These are phyloP conservation scores for Drosophila melanosoma DNA, from an alignment of 2,888 invertebrate genomes.

Conservation along the genomic window DNA sequence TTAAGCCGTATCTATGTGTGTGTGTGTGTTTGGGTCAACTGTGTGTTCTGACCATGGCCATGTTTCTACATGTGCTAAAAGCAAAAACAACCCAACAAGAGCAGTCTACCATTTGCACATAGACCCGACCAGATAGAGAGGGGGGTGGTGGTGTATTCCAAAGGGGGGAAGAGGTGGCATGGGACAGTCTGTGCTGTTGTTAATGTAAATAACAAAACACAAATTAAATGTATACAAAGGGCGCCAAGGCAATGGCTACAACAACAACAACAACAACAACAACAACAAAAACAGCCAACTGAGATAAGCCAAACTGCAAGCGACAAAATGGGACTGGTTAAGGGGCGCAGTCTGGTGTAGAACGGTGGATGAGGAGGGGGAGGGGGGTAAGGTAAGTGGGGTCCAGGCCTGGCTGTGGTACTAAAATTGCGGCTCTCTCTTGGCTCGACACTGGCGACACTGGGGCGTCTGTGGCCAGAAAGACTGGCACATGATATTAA, in stretches of 20 bases:
- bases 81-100: slow-evolving; percentile 49
- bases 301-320: slow-evolving; percentile 73
- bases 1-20: slow-evolving; percentile 35
- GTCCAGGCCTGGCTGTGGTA: slow-evolving; percentile 1
- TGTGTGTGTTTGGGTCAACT: slow-evolving; percentile 50
- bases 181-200: slow-evolving; percentile 41
- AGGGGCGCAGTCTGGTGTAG: neutral
- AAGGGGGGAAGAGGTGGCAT: neutral
- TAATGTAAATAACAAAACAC: slow-evolving; percentile 84
- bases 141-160: neutral
- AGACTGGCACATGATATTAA: slow-evolving; percentile 66
- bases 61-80: slow-evolving; percentile 62
- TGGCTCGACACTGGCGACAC: slow-evolving; percentile 58
- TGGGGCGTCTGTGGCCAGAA: slow-evolving; percentile 69
- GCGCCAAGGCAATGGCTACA: slow-evolving; percentile 50
- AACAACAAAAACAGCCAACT: slow-evolving; percentile 49
- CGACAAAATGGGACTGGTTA: slow-evolving; percentile 18
- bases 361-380: neutral
- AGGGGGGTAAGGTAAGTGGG: neutral
- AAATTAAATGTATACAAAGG: slow-evolving; percentile 83
- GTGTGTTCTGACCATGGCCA: slow-evolving; percentile 59
- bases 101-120: slow-evolving; percentile 5
- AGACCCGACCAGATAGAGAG: neutral
- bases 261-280: slow-evolving; percentile 24
- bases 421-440: slow-evolving; percentile 20